A percentile compares a stretch with the other conserved stretches of the same genome.
Conservation (phyloP, 2,888 invertebrate genomes). For the Aporophyla nigra region DNA sequence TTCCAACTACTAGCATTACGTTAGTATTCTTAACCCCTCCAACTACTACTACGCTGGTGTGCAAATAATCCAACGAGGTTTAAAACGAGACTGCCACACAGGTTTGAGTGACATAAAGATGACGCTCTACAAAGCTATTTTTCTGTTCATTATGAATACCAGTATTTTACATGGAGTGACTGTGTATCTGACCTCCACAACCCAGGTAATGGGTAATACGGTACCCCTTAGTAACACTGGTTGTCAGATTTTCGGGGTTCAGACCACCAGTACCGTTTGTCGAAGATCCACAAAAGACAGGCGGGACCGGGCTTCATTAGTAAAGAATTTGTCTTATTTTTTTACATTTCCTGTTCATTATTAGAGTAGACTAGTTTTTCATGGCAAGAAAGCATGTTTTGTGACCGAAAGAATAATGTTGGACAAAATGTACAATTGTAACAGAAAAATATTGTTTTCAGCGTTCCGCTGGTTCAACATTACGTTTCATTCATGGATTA, state of each 20-base stretch:
- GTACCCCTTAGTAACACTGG: no score
- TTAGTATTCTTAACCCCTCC: not conserved
- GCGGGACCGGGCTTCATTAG: not conserved
- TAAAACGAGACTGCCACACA: no score
- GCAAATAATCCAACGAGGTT: not conserved
- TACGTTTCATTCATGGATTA: constrained; percentile 50
- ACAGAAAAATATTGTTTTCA: constrained; percentile 27
- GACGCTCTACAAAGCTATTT: not conserved
- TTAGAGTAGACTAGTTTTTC: not conserved
- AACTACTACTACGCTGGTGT: not conserved
- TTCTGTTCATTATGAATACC: not conserved
- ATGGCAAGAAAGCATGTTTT: not conserved
- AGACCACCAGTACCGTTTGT: no score
- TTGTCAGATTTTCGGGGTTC: no score
- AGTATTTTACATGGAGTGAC: no score
- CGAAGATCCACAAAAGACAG: no score
- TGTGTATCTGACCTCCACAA: no score
- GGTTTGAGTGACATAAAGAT: not conserved
- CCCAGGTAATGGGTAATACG: no score
- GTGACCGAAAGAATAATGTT: not conserved
- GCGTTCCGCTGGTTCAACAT: constrained; percentile 26
- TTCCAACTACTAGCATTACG: not conserved
- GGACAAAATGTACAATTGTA: constrained; percentile 46
- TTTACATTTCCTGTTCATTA: not conserved
- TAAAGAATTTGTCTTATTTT: not conserved